Percentiles rank a stretch among this genome's conserved stretches.
Evolutionary conservation across 2,888 invertebrate species (phyloP).

Genomic region (Tenthredo distinguenda): DNA sequence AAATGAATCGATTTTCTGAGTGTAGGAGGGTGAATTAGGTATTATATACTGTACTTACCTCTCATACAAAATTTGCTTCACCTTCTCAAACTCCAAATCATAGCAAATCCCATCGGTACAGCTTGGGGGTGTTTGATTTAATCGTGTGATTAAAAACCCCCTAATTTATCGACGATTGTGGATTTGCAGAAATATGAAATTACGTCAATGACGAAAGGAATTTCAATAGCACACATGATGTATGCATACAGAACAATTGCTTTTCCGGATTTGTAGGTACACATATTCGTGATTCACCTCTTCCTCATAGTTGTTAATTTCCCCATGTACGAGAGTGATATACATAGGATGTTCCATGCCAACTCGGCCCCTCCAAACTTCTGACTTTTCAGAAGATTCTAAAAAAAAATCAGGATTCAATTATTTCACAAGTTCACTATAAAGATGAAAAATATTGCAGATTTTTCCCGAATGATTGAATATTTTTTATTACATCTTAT

Average conservation of each 20-base stretch:
- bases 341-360: neutral
- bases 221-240: constrained; percentile 2
- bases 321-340: neutral
- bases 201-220: neutral
- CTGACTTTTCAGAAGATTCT: neutral
- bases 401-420: neutral
- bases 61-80: neutral
- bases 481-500: too few species aligned
- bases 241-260: constrained; percentile 5
- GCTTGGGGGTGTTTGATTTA: neutral
- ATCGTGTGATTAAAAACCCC: neutral
- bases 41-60: neutral
- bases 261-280: neutral
- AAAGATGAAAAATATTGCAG: too few species aligned
- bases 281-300: neutral
- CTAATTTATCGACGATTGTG: neutral
- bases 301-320: neutral
- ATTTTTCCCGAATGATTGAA: too few species aligned
- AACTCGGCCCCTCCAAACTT: neutral
- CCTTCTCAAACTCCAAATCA: neutral
- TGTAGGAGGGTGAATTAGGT: neutral
- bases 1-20: neutral
- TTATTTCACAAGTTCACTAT: neutral
- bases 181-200: neutral
- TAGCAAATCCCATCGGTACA: neutral